A percentile compares a stretch with the other conserved stretches of the same genome.
Evolutionary conservation across 2,797 vertebrate species (phyloP).

Genomic region (Halcyon chelicuti): DNA sequence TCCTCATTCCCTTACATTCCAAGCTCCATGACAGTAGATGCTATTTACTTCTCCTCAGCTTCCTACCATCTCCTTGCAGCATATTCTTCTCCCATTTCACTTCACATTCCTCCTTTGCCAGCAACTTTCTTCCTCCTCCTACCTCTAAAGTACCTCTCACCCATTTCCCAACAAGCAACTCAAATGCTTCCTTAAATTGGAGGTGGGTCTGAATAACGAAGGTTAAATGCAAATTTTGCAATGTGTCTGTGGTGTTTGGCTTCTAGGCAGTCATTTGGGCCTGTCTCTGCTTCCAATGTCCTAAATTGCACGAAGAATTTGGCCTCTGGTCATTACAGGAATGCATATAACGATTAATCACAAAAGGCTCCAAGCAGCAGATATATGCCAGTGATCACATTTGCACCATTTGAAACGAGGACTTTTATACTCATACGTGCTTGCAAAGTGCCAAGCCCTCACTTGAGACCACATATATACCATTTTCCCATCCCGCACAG

Average conservation of each 20-base stretch:
- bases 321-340: constrained; percentile 29
- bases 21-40: neutral
- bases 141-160: neutral
- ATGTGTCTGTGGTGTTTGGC: constrained; percentile 7
- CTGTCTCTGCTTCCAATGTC: neutral
- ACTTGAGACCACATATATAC: neutral
- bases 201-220: neutral
- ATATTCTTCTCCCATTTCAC: neutral
- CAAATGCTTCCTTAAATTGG: neutral
- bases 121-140: neutral
- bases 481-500: neutral
- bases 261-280: neutral
- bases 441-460: neutral
- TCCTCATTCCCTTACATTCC: neutral
- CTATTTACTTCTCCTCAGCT: neutral
- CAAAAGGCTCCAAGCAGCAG: neutral
- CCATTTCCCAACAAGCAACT: neutral
- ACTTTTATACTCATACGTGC: neutral
- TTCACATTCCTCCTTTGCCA: neutral
- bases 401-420: constrained; percentile 23
- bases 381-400: neutral
- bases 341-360: constrained; percentile 44
- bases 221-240: neutral
- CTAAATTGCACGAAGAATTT: constrained; percentile 11
- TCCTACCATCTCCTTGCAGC: neutral